Base-by-base conservation (phyloP, 2,888 invertebrate species). In the Amblyteles armatorius region DNA sequence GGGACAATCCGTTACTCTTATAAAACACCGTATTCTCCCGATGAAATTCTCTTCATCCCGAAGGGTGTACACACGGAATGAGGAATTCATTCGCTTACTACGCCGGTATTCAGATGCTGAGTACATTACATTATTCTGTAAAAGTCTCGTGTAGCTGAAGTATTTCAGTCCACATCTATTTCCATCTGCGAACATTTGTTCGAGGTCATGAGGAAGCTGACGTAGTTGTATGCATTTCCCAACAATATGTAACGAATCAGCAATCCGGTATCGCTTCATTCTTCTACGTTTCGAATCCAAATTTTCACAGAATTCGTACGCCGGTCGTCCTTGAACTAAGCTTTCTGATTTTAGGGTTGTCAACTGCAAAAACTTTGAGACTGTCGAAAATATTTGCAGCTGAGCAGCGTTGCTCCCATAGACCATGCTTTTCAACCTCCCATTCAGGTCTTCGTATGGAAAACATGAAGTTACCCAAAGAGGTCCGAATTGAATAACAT, bases 381-480 rank as follows among this genome's bases (percentile, higher is more conserved):
- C 36, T 3, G 79, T 22, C 0, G 44, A 22, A 36, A 60, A 79
- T 57, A 85, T 85, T 73, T 85, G 85, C 1, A 79, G 50, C 22
- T 79, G 69, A 13, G 79, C 72, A 68, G 78, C 52, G 2, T 76
- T 57, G 16, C 63, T 83, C 1, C 78, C 85, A 65, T 85, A 79
- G 0, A 83, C 72, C 26, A 73, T 36, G 9, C 40, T 60, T n/a
- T 78, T 79, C 29, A 86, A 19, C 52, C 52, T 76, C 19, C 84
- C 84, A 52, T 84, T 84, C 9, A 73, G 13, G 36, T 78, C 76
- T 48, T 86, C 86, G 68, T 81, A 86, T 13, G 81, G 22, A 67
- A 84, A 86, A 44, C 86, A 86, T 6, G 73, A 73, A 1, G 60
- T 67, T 29, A 78, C 81, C 81, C 78, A 76, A 13, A 84, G 36